phyloP scores from a whole-genome alignment of 2,888 invertebrate genomes.

The Acleris emargana region DNA sequence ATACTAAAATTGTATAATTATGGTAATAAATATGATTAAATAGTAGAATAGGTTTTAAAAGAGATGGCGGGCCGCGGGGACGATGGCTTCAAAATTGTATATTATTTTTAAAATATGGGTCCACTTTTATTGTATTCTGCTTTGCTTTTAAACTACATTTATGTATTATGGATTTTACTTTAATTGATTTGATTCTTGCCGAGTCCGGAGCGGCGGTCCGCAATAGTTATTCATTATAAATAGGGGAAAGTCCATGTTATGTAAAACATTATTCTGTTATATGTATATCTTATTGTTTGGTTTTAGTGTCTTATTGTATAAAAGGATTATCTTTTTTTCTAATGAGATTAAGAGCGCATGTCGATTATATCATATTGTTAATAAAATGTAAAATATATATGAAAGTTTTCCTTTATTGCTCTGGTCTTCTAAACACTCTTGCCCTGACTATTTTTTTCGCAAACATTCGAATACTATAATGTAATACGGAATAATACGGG shows the following conservation, averaged over 20 bases:
- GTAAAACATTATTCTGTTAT: constrained; percentile 59
- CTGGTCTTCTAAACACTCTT: too few relatives aligned
- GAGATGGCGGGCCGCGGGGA: constrained; percentile 44
- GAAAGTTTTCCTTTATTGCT: constrained; percentile 19
- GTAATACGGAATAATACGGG: too few relatives aligned
- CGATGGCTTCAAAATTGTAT: constrained; percentile 39
- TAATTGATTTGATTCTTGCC: constrained; percentile 6
- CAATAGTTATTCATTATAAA: constrained; percentile 54
- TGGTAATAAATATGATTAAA: constrained; percentile 51
- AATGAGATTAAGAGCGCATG: constrained; percentile 77
- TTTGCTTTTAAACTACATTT: constrained; percentile 28
- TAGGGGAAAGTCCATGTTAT: constrained; percentile 60
- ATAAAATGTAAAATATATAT: constrained; percentile 81
- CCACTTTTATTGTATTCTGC: constrained; percentile 29
- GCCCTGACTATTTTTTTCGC: too few relatives aligned
- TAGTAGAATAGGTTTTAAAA: constrained; percentile 58
- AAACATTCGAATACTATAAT: too few relatives aligned
- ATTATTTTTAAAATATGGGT: constrained; percentile 29
- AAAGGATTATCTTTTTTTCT: constrained; percentile 67
- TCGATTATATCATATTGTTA: constrained; percentile 82
- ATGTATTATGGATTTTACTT: constrained; percentile 18
- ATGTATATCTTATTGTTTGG: constrained; percentile 58
- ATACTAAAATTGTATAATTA: constrained; percentile 57
- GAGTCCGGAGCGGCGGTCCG: constrained; percentile 43
- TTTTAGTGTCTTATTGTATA: constrained; percentile 65